phyloP scores from a whole-genome alignment of 2,888 invertebrate genomes.

The Melipona beecheii region DNA sequence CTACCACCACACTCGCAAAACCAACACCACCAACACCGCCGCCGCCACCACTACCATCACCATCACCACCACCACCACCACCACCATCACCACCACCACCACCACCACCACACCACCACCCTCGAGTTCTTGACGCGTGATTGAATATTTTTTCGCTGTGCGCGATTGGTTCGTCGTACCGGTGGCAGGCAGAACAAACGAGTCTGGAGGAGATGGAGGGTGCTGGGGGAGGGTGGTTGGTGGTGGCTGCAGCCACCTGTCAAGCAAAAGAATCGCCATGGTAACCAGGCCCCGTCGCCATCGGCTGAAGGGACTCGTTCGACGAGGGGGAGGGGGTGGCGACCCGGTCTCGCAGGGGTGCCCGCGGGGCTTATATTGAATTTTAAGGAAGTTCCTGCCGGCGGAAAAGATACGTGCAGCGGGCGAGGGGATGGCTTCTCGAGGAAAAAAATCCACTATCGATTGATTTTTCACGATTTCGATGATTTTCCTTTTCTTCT shows the following conservation, averaged over 20 bases:
- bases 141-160: constrained; percentile 83
- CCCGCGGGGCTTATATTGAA: constrained; percentile 78
- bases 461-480: constrained; percentile 15
- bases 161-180: constrained; percentile 82
- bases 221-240: constrained; percentile 59
- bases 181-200: constrained; percentile 73
- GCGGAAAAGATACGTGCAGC: constrained; percentile 59
- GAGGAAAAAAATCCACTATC: constrained; percentile 1
- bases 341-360: constrained; percentile 69
- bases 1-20: constrained; percentile 68
- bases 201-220: constrained; percentile 63
- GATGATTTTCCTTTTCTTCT: not conserved
- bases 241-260: constrained; percentile 78
- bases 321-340: constrained; percentile 69
- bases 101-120: constrained; percentile 63
- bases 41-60: constrained; percentile 68
- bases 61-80: constrained; percentile 51
- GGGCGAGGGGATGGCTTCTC: constrained; percentile 25
- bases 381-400: constrained; percentile 77
- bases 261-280: constrained; percentile 83
- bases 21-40: constrained; percentile 38
- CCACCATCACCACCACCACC: constrained; percentile 66
- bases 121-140: constrained; percentile 82
- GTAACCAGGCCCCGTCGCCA: constrained; percentile 78
- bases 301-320: constrained; percentile 70